Evolutionary conservation across 2,888 invertebrate species (phyloP).

Genomic region (Protonemura montana): DNA sequence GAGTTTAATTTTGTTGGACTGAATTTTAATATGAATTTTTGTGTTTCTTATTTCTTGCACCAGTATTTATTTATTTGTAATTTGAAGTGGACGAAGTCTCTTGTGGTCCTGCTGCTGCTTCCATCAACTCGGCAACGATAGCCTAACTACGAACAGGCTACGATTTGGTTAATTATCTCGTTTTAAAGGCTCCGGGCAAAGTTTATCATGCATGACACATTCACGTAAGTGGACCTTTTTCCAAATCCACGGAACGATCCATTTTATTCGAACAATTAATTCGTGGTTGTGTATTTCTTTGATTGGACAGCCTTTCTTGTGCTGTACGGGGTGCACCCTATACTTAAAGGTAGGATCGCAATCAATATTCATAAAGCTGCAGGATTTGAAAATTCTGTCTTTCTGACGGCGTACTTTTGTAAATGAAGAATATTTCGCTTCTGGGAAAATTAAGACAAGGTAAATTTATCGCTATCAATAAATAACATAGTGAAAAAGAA

Average conservation of each 20-base stretch:
- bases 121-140: background rate
- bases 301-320: background rate
- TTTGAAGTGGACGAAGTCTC: background rate
- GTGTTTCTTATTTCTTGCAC: background rate
- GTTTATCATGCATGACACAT: background rate
- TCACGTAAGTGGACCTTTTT: background rate
- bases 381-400: conserved; percentile 25
- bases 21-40: background rate
- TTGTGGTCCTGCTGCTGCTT: background rate
- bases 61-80: background rate
- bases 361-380: conserved; percentile 34
- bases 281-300: background rate
- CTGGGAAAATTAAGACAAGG: conserved; percentile 40
- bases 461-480: conserved; percentile 33
- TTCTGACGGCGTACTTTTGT: conserved; percentile 19
- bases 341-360: conserved; percentile 15
- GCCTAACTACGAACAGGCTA: background rate
- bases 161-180: background rate
- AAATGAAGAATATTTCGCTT: conserved; percentile 39
- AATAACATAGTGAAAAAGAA: conserved; percentile 28
- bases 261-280: background rate
- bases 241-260: background rate
- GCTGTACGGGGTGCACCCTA: background rate
- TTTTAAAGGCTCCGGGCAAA: background rate
- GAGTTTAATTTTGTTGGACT: background rate